Conservation (phyloP, 2,113 vertebrate species). For the Calypte anna region DNA sequence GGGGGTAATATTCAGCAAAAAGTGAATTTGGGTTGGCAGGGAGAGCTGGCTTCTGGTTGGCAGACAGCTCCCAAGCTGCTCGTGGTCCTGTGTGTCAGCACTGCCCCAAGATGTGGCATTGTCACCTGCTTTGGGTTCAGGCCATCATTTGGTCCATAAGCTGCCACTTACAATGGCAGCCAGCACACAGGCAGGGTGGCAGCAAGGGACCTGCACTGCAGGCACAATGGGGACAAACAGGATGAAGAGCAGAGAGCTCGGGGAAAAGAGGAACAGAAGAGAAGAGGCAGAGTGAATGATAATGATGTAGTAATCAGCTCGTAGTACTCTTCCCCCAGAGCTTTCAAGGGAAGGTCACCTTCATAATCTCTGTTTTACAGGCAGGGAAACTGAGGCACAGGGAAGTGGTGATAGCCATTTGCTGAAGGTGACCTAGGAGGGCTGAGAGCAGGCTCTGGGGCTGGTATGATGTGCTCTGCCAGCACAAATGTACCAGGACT, state of each 20-base stretch:
- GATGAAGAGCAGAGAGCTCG: rapidly evolving
- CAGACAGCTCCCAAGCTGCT: not conserved
- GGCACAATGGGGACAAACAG: not conserved
- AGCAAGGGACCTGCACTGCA: rapidly evolving
- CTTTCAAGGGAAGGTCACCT: conserved; percentile 7
- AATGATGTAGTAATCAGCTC: conserved; percentile 1
- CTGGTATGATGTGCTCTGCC: rapidly evolving
- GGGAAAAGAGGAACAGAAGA: not conserved
- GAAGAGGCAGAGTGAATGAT: not conserved
- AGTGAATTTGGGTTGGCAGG: not conserved
- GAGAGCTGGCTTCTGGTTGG: not conserved
- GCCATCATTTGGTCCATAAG: rapidly evolving
- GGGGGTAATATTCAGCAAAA: not conserved
- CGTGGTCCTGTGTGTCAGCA: rapidly evolving
- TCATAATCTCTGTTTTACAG: conserved; percentile 37
- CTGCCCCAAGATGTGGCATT: not conserved
- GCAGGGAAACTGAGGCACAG: not conserved
- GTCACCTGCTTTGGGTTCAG: not conserved
- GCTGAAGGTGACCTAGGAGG: not conserved
- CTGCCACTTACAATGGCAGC: not conserved
- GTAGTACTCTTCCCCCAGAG: rapidly evolving
- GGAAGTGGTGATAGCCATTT: not conserved
- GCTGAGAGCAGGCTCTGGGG: rapidly evolving
- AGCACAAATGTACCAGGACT: rapidly evolving
- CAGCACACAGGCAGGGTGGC: not conserved